Conservation (phyloP, 2,888 invertebrate species). For the Phortica magna region DNA sequence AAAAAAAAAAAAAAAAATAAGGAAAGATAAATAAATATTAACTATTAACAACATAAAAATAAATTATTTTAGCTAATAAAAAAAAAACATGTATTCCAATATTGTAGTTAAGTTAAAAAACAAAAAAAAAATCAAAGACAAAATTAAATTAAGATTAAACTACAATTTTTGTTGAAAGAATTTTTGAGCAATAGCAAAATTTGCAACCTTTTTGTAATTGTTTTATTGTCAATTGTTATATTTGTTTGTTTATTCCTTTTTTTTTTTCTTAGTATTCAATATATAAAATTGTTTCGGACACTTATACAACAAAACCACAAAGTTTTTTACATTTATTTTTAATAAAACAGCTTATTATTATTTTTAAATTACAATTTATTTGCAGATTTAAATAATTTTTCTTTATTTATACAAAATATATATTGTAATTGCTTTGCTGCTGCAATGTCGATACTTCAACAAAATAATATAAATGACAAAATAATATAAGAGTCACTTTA, state of each 20-base stretch:
- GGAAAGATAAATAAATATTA: slow-evolving; percentile 44
- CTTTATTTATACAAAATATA: slow-evolving; percentile 44
- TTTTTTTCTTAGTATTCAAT: slow-evolving; percentile 20
- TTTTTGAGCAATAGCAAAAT: slow-evolving; percentile 27
- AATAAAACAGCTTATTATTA: too few species aligned
- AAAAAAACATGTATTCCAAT: background rate
- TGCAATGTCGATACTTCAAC: too few species aligned
- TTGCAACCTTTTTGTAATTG: slow-evolving; percentile 22
- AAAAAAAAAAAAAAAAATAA: slow-evolving; percentile 39
- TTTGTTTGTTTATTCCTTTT: slow-evolving; percentile 39
- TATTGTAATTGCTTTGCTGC: slow-evolving; percentile 40
- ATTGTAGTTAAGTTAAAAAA: slow-evolving; percentile 16
- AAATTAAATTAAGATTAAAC: background rate
- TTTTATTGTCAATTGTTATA: slow-evolving; percentile 34
- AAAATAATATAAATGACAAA: too few species aligned
- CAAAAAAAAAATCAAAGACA: slow-evolving; percentile 4
- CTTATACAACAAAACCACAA: too few species aligned
- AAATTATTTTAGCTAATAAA: slow-evolving; percentile 25
- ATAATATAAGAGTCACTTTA: too few species aligned
- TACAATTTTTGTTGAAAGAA: slow-evolving; percentile 40
- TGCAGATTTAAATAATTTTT: background rate
- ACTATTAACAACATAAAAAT: slow-evolving; percentile 9
- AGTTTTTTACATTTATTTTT: too few species aligned
- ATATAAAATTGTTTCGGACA: background rate
- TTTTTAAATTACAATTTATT: too few species aligned